Evolutionary conservation across 2,888 invertebrate species (phyloP).

Genomic region (Dryococelus australis): DNA sequence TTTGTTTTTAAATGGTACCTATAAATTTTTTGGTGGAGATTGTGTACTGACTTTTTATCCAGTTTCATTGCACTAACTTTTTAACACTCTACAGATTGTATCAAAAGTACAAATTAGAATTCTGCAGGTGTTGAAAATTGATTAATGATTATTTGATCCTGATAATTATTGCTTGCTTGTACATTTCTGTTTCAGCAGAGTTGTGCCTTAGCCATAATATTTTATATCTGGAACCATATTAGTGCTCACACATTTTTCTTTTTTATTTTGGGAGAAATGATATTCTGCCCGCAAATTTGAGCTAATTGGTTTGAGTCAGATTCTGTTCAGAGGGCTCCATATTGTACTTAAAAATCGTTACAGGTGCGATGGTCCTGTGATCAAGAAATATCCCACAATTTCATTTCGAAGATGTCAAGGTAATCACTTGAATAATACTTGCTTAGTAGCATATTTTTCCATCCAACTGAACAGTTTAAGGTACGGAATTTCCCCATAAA

Average conservation of each 20-base stretch:
- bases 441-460: slow-evolving; percentile 24
- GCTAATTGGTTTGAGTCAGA: neutral
- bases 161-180: slow-evolving; percentile 8
- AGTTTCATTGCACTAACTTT: neutral
- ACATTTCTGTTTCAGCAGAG: slow-evolving; percentile 16
- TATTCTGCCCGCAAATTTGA: neutral
- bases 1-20: neutral
- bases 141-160: neutral
- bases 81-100: neutral
- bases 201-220: neutral
- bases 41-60: neutral
- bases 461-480: neutral
- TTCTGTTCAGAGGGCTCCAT: slow-evolving; percentile 22
- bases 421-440: slow-evolving; percentile 11
- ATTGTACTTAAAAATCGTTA: slow-evolving; percentile 28
- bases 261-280: slow-evolving; percentile 4
- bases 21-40: neutral
- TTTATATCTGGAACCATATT: slow-evolving; percentile 2
- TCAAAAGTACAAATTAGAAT: neutral
- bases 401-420: slow-evolving; percentile 42
- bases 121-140: neutral
- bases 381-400: slow-evolving; percentile 35
- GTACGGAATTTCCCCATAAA: neutral
- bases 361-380: slow-evolving; percentile 41
- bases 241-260: neutral